Evolutionary conservation across 2,797 vertebrate genomes (phyloP).

Genomic region (Fistularia tabacaria): DNA sequence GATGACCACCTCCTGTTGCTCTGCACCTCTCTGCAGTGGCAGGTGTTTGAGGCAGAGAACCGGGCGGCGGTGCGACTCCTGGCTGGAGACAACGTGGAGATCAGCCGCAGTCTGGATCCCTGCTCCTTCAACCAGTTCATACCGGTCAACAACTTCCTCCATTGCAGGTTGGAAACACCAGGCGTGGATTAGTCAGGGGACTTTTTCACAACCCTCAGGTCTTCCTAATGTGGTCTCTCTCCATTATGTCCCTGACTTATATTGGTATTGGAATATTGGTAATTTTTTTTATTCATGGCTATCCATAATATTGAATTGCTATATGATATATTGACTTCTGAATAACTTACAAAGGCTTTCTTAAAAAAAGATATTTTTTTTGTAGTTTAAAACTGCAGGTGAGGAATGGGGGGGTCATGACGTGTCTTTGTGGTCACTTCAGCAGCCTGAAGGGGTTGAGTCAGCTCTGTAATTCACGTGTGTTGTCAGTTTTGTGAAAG

Average conservation of each 20-base stretch:
- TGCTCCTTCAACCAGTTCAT: constrained; percentile 69
- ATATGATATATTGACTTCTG: no score
- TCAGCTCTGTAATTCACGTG: constrained; percentile 31
- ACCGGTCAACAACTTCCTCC: constrained; percentile 70
- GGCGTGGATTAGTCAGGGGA: background rate
- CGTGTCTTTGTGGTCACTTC: constrained; percentile 38
- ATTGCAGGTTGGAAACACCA: constrained; percentile 62
- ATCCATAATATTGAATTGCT: no score
- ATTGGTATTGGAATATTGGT: no score
- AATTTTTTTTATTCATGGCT: no score
- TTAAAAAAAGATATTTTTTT: no score
- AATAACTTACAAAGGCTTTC: no score
- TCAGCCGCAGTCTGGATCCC: constrained; percentile 70
- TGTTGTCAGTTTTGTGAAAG: constrained; percentile 32
- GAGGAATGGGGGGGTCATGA: constrained; percentile 11
- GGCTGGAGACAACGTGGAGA: constrained; percentile 75
- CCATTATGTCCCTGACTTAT: no score
- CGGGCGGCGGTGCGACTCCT: constrained; percentile 55
- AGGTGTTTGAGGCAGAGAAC: constrained; percentile 78
- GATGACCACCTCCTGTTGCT: constrained; percentile 78
- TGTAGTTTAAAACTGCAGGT: constrained; percentile 17
- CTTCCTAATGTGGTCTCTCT: no score
- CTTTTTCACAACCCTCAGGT: no score
- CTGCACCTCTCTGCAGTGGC: constrained; percentile 78
- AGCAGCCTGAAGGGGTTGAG: constrained; percentile 30